Conservation (phyloP, 1,140 invertebrate genomes). For the Eciton burchellii region DNA sequence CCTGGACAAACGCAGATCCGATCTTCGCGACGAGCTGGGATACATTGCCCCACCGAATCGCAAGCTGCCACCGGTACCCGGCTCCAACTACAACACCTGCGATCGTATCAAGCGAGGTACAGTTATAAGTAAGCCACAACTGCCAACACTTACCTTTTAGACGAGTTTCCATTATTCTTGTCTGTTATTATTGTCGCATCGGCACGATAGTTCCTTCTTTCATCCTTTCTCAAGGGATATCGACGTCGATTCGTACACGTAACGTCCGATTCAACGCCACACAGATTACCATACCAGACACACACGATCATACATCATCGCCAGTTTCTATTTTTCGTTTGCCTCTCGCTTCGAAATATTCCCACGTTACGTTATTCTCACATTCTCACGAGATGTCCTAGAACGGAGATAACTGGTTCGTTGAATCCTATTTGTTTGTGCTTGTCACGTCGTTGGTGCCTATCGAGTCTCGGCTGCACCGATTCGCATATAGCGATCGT, state of each 20-base stretch:
- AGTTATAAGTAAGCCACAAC: slow-evolving; percentile 92
- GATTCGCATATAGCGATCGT: slow-evolving; percentile 8
- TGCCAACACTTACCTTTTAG: slow-evolving; percentile 80
- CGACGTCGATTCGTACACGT: slow-evolving; percentile 33
- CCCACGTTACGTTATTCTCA: slow-evolving; percentile 23
- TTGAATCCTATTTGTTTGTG: slow-evolving; percentile 75
- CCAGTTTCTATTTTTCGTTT: slow-evolving; percentile 71
- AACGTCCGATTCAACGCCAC: background rate
- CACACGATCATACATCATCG: slow-evolving; percentile 62
- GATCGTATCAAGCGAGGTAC: slow-evolving; percentile 97
- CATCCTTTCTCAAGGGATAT: slow-evolving; percentile 55
- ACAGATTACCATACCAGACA: slow-evolving; percentile 37
- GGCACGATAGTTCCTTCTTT: slow-evolving; percentile 75
- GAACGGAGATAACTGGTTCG: slow-evolving; percentile 45
- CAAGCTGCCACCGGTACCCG: slow-evolving; percentile 95
- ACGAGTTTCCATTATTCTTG: slow-evolving; percentile 76
- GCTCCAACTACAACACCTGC: slow-evolving; percentile 96
- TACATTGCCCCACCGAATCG: slow-evolving; percentile 97
- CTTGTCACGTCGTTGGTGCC: slow-evolving; percentile 75
- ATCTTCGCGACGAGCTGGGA: slow-evolving; percentile 94
- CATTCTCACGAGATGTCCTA: slow-evolving; percentile 55
- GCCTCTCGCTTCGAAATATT: slow-evolving; percentile 75
- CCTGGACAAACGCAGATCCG: slow-evolving; percentile 93
- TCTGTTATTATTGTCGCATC: slow-evolving; percentile 79
- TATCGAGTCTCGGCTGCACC: slow-evolving; percentile 70